Base-by-base conservation (phyloP, 2,888 invertebrate genomes). In the Papilio elwesi region DNA sequence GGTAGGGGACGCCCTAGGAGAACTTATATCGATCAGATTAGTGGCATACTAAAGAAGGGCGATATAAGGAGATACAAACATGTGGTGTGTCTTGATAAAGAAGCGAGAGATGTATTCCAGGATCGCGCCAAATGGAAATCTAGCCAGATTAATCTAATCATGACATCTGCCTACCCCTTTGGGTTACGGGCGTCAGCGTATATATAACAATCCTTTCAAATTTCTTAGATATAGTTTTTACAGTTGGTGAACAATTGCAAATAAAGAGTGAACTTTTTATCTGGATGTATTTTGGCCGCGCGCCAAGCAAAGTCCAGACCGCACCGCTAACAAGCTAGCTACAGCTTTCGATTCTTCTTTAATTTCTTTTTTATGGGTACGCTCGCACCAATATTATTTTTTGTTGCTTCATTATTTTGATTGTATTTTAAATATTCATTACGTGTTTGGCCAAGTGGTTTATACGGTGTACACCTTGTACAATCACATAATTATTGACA, bases 301-400 rank as follows among this genome's bases (percentile, higher is more conserved):
- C 59, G 59, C 59, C 59, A 62, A 43, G 12, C 11, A 13, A 36
- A 57, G 43, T 62, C 15, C 59, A 43, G n/a, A 59, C 59, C 59
- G 59, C 59, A 62, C 5, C 59, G 59, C 43, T 62, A 62, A 62
- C 59, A 62, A 62, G 59, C 59, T 43, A 62, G 59, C 59, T 62
- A 62, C 11, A 43, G 59, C 38, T 43, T 62, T 15, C 15, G 8
- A 43, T n/a, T 43, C 43, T 43, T n/a, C 10, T 62, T 62, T 62
- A 43, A 62, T 62, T 62, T 15, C n/a, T n/a, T 62, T 59, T 43
- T 43, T 43, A 62, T 62, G 10, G 59, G n/a, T 43, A 59, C n/a
- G 8, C n/a, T 15, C 43, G 38, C 59, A 62, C n/a, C 59, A 15
- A 62, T 43, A 10, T 15, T 62, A 62, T 15, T 9, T 9, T 9